Evolutionary conservation across 2,113 vertebrate genomes (phyloP), one percentile per base, ranked within the genome.

Genomic region (Melozone crissalis): DNA sequence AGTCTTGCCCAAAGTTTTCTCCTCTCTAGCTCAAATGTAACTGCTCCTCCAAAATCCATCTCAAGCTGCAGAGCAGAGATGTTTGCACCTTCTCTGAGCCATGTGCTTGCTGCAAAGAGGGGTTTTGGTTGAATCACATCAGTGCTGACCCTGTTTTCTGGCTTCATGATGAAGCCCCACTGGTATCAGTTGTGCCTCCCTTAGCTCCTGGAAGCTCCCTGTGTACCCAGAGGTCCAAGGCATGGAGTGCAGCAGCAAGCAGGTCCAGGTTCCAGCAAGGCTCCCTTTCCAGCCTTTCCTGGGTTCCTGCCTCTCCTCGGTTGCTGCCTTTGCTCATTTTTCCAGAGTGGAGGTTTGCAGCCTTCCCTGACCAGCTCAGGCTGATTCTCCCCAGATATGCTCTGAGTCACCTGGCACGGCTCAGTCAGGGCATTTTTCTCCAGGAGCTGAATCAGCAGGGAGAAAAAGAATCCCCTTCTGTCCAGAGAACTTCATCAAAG

Each of bases 391-490:
- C 35, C 65, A 80, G 55, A 71, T 67, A 67, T 1, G 14, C 13
- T 85, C 66, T 95, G 95, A 96, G 86, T 97, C 97, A 97, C 68
- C 80, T 84, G 92, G 93, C 88, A 84, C 2, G 0, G 54, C 58
- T 93, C 91, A 92, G 75, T 51, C 87, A 37, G 3, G 92, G 33
- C 76, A 78, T 82, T 91, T 94, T 90, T 95, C 84, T 78, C 81
- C 90, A 81, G n/a, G 3, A 90, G 75, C 72, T 97, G 96, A 96
- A 66, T 96, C 96, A 97, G 90, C 84, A 94, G 58, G 30, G 54
- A 3, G 39, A 7, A 84, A 79, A 82, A 61, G 33, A 84, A 69
- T 54, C 69, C 47, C 44, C 31, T 84, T 3, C 2, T 57, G 66
- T 74, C 59, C 51, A 63, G 58, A 73, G 33, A 61, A n/a, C 67